A percentile compares a stretch with the other conserved stretches of the same genome.
Evolutionary conservation across 2,113 vertebrate genomes (phyloP).

Genomic region (Ifrita kowaldi): DNA sequence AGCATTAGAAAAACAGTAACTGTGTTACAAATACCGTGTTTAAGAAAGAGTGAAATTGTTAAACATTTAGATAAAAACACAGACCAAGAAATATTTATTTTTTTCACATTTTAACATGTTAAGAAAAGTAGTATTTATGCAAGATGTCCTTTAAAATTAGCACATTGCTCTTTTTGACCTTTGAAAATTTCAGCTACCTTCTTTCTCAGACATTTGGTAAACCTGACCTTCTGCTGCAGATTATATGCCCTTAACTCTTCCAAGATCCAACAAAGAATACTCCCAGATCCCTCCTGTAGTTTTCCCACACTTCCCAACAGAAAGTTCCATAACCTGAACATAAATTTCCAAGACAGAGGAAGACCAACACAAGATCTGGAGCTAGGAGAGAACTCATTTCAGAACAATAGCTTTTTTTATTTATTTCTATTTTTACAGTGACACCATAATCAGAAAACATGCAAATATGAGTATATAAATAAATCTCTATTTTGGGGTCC

Average conservation of each 20-base stretch:
- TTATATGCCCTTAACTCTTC: constrained; percentile 16
- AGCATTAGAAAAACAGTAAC: background rate
- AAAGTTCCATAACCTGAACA: constrained; percentile 28
- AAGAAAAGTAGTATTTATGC: background rate
- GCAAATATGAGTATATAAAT: constrained; percentile 59
- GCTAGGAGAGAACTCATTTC: constrained; percentile 32
- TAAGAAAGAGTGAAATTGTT: background rate
- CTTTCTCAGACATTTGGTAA: constrained; percentile 8
- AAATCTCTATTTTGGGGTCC: constrained; percentile 72
- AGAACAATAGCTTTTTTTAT: constrained; percentile 4
- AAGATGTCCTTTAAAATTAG: constrained; percentile 22
- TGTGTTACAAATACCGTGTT: background rate
- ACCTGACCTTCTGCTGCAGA: background rate
- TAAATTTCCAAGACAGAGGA: constrained; percentile 17
- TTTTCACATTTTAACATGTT: background rate
- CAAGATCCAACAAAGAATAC: constrained; percentile 13
- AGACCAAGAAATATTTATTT: background rate
- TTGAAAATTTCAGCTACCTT: constrained; percentile 16
- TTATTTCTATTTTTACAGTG: constrained; percentile 20
- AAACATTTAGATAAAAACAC: background rate
- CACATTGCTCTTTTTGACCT: background rate
- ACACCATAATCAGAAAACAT: constrained; percentile 43
- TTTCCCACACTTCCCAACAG: constrained; percentile 21
- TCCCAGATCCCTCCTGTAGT: background rate
- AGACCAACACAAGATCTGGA: constrained; percentile 16